A percentile compares a stretch with the other conserved stretches of the same genome.
Evolutionary conservation across 2,113 vertebrate species (phyloP).

Genomic region (Haplotaxodon microlepis): DNA sequence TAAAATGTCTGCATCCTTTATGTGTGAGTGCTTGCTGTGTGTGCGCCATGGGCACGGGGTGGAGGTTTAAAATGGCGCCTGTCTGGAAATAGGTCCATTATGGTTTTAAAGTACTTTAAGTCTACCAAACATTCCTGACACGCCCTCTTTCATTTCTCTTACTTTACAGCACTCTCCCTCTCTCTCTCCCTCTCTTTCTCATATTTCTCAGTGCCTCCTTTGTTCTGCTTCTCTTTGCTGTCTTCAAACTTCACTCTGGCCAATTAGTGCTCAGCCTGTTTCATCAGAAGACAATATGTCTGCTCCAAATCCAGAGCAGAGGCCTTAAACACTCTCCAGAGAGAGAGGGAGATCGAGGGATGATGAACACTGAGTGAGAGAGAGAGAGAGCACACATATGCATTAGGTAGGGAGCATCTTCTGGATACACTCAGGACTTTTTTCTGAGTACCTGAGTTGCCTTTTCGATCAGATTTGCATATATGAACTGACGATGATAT

Average conservation of each 20-base stretch:
- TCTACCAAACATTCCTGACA: constrained; percentile 47
- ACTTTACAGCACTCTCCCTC: constrained; percentile 5
- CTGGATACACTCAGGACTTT: not conserved
- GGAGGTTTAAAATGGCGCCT: constrained; percentile 54
- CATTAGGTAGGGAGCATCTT: constrained; percentile 15
- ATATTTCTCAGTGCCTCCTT: not conserved
- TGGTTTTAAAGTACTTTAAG: constrained; percentile 65
- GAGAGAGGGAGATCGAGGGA: not conserved
- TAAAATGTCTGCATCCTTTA: not conserved
- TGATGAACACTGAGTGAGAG: not conserved
- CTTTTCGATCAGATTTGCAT: constrained; percentile 18
- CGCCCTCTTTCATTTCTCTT: constrained; percentile 16
- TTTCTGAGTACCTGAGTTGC: not conserved
- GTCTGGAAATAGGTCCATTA: constrained; percentile 67
- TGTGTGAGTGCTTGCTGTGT: not conserved
- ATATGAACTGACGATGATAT: not conserved
- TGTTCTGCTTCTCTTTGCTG: constrained; percentile 2
- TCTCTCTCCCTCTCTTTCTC: not conserved
- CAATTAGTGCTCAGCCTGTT: constrained; percentile 60
- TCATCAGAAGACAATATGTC: constrained; percentile 62
- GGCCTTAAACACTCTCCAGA: constrained; percentile 54
- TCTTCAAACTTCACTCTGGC: constrained; percentile 58
- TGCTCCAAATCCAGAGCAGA: constrained; percentile 51
- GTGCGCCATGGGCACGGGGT: not conserved
- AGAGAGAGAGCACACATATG: not conserved